These are phyloP conservation scores for Scomber colias DNA, from an alignment of 2,113 vertebrate species.

Conservation along the genomic window DNA sequence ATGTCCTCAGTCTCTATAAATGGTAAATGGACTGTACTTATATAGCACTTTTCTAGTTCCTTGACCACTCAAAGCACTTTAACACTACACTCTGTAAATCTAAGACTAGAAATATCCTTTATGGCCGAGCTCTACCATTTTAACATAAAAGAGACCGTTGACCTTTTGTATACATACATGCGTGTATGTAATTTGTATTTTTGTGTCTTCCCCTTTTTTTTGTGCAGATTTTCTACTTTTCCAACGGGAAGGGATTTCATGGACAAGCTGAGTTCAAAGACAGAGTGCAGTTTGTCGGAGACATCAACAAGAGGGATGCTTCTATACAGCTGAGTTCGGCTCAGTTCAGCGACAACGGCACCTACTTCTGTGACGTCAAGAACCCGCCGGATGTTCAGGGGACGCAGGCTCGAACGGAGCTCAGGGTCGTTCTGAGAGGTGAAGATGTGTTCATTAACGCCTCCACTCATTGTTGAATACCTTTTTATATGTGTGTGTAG, in stretches of 20 bases:
- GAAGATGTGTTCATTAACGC: background rate
- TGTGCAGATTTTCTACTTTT: constrained; percentile 90
- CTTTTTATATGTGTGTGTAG: too few relatives aligned
- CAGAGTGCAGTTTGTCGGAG: constrained; percentile 90
- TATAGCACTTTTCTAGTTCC: too few relatives aligned
- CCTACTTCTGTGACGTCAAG: constrained; percentile 92
- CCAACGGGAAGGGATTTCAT: constrained; percentile 81
- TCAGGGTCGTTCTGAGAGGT: constrained; percentile 94
- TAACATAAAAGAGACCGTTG: too few relatives aligned
- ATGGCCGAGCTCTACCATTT: too few relatives aligned
- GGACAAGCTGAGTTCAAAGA: constrained; percentile 85
- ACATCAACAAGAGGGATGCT: constrained; percentile 93
- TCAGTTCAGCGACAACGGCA: constrained; percentile 94
- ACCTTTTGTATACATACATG: too few relatives aligned
- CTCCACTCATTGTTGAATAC: too few relatives aligned
- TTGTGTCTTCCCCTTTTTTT: background rate
- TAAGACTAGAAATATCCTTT: too few relatives aligned
- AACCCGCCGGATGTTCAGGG: constrained; percentile 91
- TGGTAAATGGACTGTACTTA: too few relatives aligned
- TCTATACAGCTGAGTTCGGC: constrained; percentile 91
- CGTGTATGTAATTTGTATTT: too few relatives aligned
- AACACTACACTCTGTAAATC: too few relatives aligned
- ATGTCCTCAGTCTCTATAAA: too few relatives aligned
- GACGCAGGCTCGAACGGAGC: constrained; percentile 85
- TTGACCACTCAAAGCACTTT: too few relatives aligned